These are phyloP conservation scores for Fulica atra DNA, from an alignment of 2,113 vertebrate species.

Conservation along the genomic window DNA sequence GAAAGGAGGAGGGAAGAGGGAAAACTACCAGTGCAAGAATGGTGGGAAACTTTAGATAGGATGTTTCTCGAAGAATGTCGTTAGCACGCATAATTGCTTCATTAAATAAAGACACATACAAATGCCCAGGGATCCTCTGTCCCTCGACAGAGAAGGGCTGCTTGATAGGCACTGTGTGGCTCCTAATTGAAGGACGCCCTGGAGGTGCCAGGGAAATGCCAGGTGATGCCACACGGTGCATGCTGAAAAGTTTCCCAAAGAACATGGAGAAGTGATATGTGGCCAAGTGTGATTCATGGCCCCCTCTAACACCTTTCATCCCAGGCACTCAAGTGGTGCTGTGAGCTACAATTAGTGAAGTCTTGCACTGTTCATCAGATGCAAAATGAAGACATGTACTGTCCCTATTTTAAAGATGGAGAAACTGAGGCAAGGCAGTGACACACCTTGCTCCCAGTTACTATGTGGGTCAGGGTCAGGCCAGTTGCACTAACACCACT, in stretches of 20 bases:
- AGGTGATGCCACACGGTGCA: background rate
- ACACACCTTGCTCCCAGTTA: background rate
- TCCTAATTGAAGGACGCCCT: background rate
- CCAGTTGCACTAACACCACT: background rate
- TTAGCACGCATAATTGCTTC: slow-evolving; percentile 75
- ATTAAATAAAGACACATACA: slow-evolving; percentile 37
- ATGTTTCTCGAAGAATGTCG: slow-evolving; percentile 76
- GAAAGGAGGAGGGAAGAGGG: slow-evolving; percentile 64
- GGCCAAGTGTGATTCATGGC: background rate
- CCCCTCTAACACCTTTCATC: background rate
- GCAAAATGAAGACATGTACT: background rate
- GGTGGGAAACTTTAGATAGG: slow-evolving; percentile 81
- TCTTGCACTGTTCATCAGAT: background rate
- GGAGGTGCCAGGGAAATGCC: background rate
- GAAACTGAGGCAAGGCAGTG: slow-evolving; percentile 14
- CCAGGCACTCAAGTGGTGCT: background rate
- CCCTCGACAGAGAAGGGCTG: slow-evolving; percentile 22
- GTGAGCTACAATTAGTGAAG: background rate
- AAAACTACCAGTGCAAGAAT: slow-evolving; percentile 70
- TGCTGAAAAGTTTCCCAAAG: background rate
- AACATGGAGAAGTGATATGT: background rate
- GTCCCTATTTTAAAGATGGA: background rate
- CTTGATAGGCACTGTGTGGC: background rate
- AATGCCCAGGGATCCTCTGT: background rate
- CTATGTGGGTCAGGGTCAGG: background rate